Conservation (phyloP, 2,797 vertebrate species). For the Cebuella pygmaea region DNA sequence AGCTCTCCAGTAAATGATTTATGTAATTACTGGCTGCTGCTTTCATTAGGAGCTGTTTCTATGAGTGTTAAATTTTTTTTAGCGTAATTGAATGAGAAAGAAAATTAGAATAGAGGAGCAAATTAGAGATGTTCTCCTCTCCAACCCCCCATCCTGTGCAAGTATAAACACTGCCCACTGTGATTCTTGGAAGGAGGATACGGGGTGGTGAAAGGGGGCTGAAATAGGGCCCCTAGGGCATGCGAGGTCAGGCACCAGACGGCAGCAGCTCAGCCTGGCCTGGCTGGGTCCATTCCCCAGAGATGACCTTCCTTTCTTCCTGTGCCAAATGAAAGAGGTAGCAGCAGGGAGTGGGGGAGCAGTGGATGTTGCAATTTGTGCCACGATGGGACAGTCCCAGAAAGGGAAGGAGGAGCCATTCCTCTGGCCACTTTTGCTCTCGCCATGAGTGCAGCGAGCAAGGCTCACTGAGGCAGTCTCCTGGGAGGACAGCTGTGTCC, state of each 20-base stretch:
- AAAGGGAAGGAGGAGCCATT: background rate
- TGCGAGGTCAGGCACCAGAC: rapidly evolving
- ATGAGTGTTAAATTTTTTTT: background rate
- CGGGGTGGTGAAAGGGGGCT: too few species aligned
- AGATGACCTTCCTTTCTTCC: background rate
- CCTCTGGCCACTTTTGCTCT: background rate
- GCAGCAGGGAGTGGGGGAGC: background rate
- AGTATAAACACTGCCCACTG: background rate
- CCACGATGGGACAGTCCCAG: background rate
- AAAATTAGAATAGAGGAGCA: background rate
- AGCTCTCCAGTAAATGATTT: background rate
- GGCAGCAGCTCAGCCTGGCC: background rate
- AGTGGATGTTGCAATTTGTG: background rate
- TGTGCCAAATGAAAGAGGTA: background rate
- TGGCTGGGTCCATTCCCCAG: background rate
- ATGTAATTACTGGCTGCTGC: background rate
- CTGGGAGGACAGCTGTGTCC: rapidly evolving
- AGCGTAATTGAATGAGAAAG: background rate
- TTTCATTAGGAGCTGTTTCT: background rate
- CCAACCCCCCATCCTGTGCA: rapidly evolving
- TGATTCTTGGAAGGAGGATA: background rate
- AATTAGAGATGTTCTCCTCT: background rate
- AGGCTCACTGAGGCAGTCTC: rapidly evolving
- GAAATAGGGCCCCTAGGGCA: background rate
- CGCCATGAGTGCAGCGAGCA: background rate